Conservation (phyloP, 2,888 invertebrate genomes). For the Drosophila stalkeri region DNA sequence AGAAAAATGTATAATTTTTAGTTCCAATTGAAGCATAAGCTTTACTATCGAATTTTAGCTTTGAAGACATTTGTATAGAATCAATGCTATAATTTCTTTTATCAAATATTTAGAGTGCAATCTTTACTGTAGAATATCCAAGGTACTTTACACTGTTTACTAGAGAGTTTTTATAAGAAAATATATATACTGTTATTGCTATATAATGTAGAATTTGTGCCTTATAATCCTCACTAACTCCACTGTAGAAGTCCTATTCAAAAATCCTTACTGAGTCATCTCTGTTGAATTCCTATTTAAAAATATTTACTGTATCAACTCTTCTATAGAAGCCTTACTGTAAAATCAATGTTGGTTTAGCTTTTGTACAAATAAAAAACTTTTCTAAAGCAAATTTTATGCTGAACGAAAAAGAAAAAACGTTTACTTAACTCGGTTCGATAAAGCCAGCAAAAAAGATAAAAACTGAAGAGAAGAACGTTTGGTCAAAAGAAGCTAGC, state of each 20-base stretch:
- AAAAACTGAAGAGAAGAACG: not conserved
- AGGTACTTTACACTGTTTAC: not conserved
- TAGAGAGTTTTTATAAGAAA: not conserved
- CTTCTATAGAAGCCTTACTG: not conserved
- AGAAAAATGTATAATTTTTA: too few relatives aligned
- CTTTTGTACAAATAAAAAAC: constrained; percentile 6
- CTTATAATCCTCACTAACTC: not conserved
- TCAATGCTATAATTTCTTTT: not conserved
- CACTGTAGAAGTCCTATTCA: not conserved
- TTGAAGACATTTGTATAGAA: not conserved
- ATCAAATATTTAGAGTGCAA: too few relatives aligned
- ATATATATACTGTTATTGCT: too few relatives aligned
- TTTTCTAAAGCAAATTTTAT: constrained; percentile 6
- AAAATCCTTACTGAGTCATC: not conserved
- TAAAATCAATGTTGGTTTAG: constrained; percentile 8
- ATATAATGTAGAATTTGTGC: not conserved
- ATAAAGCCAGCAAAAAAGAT: constrained; percentile 2
- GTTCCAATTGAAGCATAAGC: too few relatives aligned
- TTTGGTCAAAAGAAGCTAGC: constrained; percentile 3
- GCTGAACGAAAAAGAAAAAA: constrained; percentile 3
- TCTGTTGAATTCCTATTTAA: too few relatives aligned
- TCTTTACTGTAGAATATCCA: not conserved
- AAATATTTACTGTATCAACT: not conserved
- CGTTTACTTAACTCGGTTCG: constrained; percentile 8
- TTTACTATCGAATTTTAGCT: not conserved